Conservation (phyloP, 2,113 vertebrate species). For the Tyrannus savana region DNA sequence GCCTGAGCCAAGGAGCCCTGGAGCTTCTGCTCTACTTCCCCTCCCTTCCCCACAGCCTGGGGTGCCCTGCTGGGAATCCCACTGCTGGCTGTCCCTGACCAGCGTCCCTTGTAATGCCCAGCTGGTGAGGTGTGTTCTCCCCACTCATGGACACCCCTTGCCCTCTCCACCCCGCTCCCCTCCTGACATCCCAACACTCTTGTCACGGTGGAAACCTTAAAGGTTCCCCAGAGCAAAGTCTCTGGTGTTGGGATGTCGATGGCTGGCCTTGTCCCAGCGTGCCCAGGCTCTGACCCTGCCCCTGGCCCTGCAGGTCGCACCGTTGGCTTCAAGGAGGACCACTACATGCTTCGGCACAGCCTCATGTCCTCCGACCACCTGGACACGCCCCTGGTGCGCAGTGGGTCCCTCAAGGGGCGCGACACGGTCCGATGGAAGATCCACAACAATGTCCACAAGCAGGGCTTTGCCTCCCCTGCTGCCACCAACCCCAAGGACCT, state of each 20-base stretch:
- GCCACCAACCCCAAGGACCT: slow-evolving; percentile 82
- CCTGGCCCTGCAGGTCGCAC: slow-evolving; percentile 81
- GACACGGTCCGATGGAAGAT: slow-evolving; percentile 93
- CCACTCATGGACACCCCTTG: background rate
- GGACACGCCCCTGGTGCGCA: slow-evolving; percentile 91
- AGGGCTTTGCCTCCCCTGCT: slow-evolving; percentile 63
- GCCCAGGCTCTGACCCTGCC: background rate
- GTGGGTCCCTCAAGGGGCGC: slow-evolving; percentile 84
- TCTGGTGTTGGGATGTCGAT: rapidly evolving
- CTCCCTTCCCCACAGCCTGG: background rate
- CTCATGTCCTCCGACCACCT: slow-evolving; percentile 88
- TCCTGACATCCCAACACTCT: background rate
- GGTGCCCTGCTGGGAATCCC: background rate
- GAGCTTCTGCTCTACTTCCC: background rate
- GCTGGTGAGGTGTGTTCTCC: background rate
- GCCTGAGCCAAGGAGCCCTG: background rate
- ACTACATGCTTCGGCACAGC: slow-evolving; percentile 91
- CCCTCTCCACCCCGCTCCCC: background rate
- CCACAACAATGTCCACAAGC: slow-evolving; percentile 90
- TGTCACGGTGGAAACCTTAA: background rate
- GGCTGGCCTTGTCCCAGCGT: rapidly evolving
- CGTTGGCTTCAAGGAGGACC: slow-evolving; percentile 95
- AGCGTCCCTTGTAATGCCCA: background rate
- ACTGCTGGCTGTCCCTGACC: background rate
- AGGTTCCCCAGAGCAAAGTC: background rate